phyloP scores from a whole-genome alignment of 37 sponge, comb jelly and placozoan genomes.

The Spongilla lacustris region DNA sequence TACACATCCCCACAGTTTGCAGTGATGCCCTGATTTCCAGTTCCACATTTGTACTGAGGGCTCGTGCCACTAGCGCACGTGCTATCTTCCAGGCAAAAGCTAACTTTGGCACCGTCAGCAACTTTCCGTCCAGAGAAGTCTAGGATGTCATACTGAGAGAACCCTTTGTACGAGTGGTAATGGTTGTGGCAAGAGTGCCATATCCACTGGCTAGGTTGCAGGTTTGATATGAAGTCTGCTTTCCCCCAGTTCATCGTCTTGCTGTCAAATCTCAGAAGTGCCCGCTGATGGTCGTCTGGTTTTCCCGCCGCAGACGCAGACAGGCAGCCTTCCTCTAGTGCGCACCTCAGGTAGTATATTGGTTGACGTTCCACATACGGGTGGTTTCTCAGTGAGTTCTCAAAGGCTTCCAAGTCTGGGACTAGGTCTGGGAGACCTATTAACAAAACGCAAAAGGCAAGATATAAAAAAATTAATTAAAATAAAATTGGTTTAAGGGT shows the following conservation, averaged over 20 bases:
- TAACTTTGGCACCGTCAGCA: constrained; percentile 76
- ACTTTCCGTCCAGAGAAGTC: constrained; percentile 19
- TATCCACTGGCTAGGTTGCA: constrained; percentile 27
- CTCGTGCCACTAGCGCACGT: constrained; percentile 11
- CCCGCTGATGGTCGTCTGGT: not conserved
- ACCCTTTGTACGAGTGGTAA: constrained; percentile 70
- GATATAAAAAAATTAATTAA: no score
- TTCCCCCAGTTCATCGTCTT: constrained; percentile 63
- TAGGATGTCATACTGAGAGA: constrained; percentile 54
- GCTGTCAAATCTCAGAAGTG: constrained; percentile 62
- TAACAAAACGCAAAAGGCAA: no score
- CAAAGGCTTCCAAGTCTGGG: constrained; percentile 20
- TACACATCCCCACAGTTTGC: constrained; percentile 88
- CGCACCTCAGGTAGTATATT: constrained; percentile 12
- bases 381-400: constrained; percentile 9
- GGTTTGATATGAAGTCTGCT: constrained; percentile 43
- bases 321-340: constrained; percentile 49
- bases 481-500: no score
- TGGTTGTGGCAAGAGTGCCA: constrained; percentile 80
- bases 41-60: constrained; percentile 33
- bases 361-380: not conserved
- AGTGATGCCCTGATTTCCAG: constrained; percentile 77
- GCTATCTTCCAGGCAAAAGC: constrained; percentile 79
- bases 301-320: constrained; percentile 7
- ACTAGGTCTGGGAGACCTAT: constrained; percentile 49